phyloP scores from a whole-genome alignment of 2,888 invertebrate species.

The Aphrophora alni region DNA sequence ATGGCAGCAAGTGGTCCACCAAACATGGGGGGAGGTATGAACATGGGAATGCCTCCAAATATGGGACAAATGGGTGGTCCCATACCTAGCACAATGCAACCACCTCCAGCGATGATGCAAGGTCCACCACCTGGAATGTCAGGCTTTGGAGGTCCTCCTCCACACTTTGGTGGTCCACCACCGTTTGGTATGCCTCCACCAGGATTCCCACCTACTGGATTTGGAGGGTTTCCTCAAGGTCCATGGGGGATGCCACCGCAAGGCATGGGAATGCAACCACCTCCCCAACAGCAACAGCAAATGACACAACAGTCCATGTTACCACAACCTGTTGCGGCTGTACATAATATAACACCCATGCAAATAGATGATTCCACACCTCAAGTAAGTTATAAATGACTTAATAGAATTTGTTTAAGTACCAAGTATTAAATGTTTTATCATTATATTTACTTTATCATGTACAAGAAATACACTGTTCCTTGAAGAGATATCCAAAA shows the following conservation, averaged over 20 bases:
- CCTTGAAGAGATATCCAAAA: no score
- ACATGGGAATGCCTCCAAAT: slow-evolving; percentile 40
- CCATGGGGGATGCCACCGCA: slow-evolving; percentile 57
- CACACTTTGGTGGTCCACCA: slow-evolving; percentile 61
- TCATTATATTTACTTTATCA: no score
- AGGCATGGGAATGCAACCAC: slow-evolving; percentile 49
- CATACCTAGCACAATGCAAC: slow-evolving; percentile 50
- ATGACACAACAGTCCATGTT: slow-evolving; percentile 45
- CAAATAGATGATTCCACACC: slow-evolving; percentile 56
- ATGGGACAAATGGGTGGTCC: slow-evolving; percentile 19
- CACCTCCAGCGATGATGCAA: slow-evolving; percentile 55
- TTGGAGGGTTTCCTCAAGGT: slow-evolving; percentile 53
- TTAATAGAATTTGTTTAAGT: no score
- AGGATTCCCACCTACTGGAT: slow-evolving; percentile 60
- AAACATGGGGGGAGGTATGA: slow-evolving; percentile 31
- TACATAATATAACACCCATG: slow-evolving; percentile 51
- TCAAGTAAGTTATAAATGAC: slow-evolving; percentile 41
- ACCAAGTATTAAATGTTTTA: no score
- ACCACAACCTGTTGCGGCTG: slow-evolving; percentile 26
- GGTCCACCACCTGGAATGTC: slow-evolving; percentile 53
- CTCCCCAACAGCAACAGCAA: slow-evolving; percentile 8
- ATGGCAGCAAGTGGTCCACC: neutral
- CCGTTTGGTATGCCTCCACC: slow-evolving; percentile 76
- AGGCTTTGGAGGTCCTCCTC: slow-evolving; percentile 52
- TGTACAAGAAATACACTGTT: no score